Conservation (phyloP, 2,113 vertebrate genomes). For the Acinonyx jubatus region DNA sequence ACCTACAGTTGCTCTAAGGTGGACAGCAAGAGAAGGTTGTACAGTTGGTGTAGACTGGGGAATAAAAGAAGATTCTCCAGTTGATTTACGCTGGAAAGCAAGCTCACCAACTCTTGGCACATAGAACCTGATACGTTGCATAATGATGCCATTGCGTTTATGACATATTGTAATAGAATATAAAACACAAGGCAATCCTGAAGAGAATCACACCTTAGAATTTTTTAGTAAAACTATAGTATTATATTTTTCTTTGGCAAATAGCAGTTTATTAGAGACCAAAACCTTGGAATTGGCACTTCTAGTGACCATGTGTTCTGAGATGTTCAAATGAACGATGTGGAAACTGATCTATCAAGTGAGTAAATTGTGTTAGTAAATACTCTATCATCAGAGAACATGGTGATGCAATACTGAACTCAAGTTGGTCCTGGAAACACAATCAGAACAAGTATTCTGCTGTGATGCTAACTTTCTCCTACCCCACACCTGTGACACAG, state of each 20-base stretch:
- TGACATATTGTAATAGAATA: not conserved
- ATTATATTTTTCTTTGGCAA: not conserved
- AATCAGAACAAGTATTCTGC: not conserved
- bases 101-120: not conserved
- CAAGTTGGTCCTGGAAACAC: not conserved
- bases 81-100: not conserved
- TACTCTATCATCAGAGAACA: not conserved
- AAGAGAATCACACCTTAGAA: not conserved
- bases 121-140: not conserved
- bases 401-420: not conserved
- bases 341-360: not conserved
- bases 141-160: not conserved
- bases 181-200: not conserved
- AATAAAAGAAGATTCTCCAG: not conserved
- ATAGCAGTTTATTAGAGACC: not conserved
- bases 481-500: not conserved
- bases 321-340: not conserved
- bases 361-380: not conserved
- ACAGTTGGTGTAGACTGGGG: not conserved
- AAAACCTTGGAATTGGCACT: not conserved
- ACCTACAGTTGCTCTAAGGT: not conserved
- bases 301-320: not conserved
- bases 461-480: not conserved
- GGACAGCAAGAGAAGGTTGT: not conserved
- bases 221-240: not conserved